Base-by-base conservation (phyloP, 2,888 invertebrate species). In the Pollenia griseotomentosa region DNA sequence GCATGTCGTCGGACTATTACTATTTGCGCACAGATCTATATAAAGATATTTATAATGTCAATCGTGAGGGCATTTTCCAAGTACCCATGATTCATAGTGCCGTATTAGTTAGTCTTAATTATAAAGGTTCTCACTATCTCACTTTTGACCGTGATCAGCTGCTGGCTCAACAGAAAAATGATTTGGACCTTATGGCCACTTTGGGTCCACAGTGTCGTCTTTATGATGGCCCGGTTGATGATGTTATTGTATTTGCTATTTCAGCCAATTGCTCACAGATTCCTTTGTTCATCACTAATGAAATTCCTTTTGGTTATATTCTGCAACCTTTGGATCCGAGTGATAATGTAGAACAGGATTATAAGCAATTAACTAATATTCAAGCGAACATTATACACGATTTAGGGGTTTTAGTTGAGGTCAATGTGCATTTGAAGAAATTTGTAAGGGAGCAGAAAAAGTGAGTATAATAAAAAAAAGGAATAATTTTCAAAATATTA, bases 61-160 rank as follows among this genome's bases (percentile, higher is more conserved):
- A 96, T 83, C 95, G 95, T 78, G 91, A 93, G 1, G 98, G 98
- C 0, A 97, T 97, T 91, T 97, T 96, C 91, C 90, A 94, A 6
- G 99, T 99, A 0, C 98, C 98, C 0, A 97, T 99, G 98, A 95
- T 99, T 2, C 98, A 98, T 92, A 96, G 97, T 0, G 97, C 97
- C 7, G 96, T 99, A 14, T 94, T 99, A 57, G 95, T 99, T 51
- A 94, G 97, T 92, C 93, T 99, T 79, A 94, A 95, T 19, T 93
- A 94, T 79, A 90, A 91, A 0, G 92, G 92, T 1, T 95, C 97
- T 0, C 95, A 96, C 83, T 89, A 91, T 14, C 94, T 99, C 9
- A 97, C 98, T 0, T 99, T 98, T 91, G 94, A 95, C 77, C 90
- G 91, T 0, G 84, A 90, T 5, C 90, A 88, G n/a, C 79, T 93